A percentile compares a stretch with the other conserved stretches of the same genome.
Conservation (phyloP, 2,888 invertebrate species). For the Trichacis sp. region DNA sequence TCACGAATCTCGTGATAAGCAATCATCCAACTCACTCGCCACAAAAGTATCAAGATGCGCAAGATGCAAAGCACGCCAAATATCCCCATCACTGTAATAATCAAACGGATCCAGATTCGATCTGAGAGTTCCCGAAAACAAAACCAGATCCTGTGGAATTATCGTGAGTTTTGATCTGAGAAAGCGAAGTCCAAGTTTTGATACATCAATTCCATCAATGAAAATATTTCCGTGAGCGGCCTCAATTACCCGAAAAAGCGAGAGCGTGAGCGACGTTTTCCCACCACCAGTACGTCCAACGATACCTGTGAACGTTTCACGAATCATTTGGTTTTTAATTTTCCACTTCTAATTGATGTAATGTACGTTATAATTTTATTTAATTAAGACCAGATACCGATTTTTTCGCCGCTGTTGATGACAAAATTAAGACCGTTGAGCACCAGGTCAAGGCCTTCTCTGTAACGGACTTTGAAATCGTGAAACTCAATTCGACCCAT, state of each 20-base stretch:
- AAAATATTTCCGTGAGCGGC: slow-evolving; percentile 83
- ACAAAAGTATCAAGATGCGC: too few species aligned
- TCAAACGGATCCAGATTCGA: slow-evolving; percentile 94
- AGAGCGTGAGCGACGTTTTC: slow-evolving; percentile 76
- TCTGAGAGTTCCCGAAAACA: slow-evolving; percentile 92
- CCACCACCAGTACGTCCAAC: neutral
- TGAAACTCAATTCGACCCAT: slow-evolving; percentile 84
- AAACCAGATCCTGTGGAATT: slow-evolving; percentile 92
- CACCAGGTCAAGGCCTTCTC: slow-evolving; percentile 71
- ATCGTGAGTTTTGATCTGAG: slow-evolving; percentile 87
- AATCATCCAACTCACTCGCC: too few species aligned
- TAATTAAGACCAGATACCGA: slow-evolving; percentile 93
- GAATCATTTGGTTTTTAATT: too few species aligned
- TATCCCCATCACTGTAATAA: slow-evolving; percentile 80
- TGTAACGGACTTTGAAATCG: slow-evolving; percentile 86
- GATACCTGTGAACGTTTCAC: too few species aligned
- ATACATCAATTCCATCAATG: slow-evolving; percentile 87
- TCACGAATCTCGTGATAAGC: too few species aligned
- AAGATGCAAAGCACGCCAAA: slow-evolving; percentile 69
- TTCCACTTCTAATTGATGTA: too few species aligned
- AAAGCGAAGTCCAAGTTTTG: slow-evolving; percentile 86
- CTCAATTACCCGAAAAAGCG: slow-evolving; percentile 91
- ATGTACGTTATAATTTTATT: too few species aligned
- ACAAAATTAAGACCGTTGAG: slow-evolving; percentile 83
- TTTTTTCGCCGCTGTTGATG: slow-evolving; percentile 87